Percentiles rank a stretch among this genome's conserved stretches.
phyloP scores from a whole-genome alignment of 1,140 invertebrate species.

The Drosophila micromelanica region DNA sequence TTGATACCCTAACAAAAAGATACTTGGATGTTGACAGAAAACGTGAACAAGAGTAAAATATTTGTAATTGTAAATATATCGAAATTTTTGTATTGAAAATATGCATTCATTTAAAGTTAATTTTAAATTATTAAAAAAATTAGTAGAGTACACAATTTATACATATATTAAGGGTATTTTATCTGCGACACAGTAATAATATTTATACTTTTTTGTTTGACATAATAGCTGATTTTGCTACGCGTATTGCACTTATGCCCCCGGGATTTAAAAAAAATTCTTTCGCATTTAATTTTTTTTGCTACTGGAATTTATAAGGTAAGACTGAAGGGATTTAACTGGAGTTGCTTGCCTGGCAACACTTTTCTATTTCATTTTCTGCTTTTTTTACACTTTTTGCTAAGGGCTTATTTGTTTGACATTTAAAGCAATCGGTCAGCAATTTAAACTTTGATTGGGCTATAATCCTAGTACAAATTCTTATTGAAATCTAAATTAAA shows the following conservation, averaged over 20 bases:
- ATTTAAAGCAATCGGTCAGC: constrained; percentile 29
- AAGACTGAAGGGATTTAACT: constrained; percentile 27
- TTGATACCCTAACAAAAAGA: neutral
- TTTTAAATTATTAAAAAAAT: too few relatives aligned
- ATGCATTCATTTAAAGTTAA: too few relatives aligned
- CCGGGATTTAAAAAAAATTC: constrained; percentile 25
- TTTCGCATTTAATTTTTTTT: constrained; percentile 13
- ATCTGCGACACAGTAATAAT: neutral
- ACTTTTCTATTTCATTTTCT: constrained; percentile 49
- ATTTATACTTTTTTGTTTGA: neutral
- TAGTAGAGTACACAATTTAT: too few relatives aligned
- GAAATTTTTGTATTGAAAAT: too few relatives aligned
- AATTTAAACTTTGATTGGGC: neutral
- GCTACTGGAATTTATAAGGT: constrained; percentile 24
- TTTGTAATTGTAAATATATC: too few relatives aligned
- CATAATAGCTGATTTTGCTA: constrained; percentile 7
- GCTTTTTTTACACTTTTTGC: constrained; percentile 29
- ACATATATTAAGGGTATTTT: neutral
- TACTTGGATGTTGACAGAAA: too few relatives aligned
- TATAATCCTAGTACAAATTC: too few relatives aligned
- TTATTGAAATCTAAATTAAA: too few relatives aligned
- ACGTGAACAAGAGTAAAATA: too few relatives aligned
- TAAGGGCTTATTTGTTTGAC: constrained; percentile 52
- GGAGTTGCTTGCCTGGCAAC: constrained; percentile 42
- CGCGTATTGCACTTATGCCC: constrained; percentile 28